Conservation (phyloP, 2,113 vertebrate genomes). For the Boulengeromyrus knoepffleri region DNA sequence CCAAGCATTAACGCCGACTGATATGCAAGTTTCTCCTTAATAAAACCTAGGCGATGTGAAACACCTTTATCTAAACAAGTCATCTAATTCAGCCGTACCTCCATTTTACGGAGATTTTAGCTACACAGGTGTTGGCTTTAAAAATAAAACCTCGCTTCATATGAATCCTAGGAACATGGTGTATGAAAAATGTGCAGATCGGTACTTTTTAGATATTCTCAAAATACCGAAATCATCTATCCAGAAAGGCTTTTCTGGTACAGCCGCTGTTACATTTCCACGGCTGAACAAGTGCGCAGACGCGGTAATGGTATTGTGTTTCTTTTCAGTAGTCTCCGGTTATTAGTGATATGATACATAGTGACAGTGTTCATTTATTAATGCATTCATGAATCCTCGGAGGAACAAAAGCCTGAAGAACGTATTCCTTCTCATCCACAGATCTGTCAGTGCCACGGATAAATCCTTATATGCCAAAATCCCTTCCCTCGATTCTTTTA, state of each 20-base stretch:
- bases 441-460: neutral
- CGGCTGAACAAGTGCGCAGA: neutral
- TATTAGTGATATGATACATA: slow-evolving; percentile 11
- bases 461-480: neutral
- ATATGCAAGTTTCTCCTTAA: slow-evolving; percentile 2
- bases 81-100: neutral
- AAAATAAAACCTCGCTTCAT: neutral
- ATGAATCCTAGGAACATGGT: neutral
- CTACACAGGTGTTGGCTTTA: neutral
- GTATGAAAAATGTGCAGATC: neutral
- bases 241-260: neutral
- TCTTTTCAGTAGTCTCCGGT: neutral
- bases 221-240: neutral
- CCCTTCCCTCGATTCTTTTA: neutral
- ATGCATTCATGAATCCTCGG: slow-evolving; percentile 6
- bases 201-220: neutral
- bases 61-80: neutral
- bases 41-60: neutral
- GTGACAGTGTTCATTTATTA: slow-evolving; percentile 5
- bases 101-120: neutral
- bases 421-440: neutral
- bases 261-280: neutral
- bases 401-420: neutral
- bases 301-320: neutral
- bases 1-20: neutral